Evolutionary conservation across 1,140 invertebrate species (phyloP).

Genomic region (Drosophila guanche): DNA sequence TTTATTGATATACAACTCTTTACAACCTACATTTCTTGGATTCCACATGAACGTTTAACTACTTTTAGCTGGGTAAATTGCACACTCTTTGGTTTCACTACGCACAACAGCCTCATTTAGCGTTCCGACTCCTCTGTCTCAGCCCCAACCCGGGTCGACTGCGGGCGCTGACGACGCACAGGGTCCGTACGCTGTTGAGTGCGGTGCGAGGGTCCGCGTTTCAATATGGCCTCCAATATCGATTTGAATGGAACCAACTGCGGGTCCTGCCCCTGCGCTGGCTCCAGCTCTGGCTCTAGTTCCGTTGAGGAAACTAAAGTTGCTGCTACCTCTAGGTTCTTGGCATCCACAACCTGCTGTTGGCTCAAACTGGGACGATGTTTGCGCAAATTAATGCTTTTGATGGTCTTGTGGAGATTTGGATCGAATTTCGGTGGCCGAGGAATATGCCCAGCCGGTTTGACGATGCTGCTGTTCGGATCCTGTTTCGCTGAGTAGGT

Average conservation of each 20-base stretch:
- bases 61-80: constrained; percentile 39
- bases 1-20: constrained; percentile 28
- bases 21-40: constrained; percentile 29
- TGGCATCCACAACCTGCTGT: constrained; percentile 61
- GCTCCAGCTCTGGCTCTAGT: constrained; percentile 21
- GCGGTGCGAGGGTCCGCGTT: constrained; percentile 77
- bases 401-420: constrained; percentile 79
- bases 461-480: constrained; percentile 2
- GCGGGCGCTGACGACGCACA: constrained; percentile 56
- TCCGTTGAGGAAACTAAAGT: constrained; percentile 5
- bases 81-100: constrained; percentile 36
- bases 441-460: constrained; percentile 52
- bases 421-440: constrained; percentile 82
- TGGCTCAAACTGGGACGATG: constrained; percentile 75
- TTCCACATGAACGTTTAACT: constrained; percentile 31
- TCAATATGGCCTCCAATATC: constrained; percentile 80
- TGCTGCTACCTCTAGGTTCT: constrained; percentile 40
- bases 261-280: constrained; percentile 18
- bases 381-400: constrained; percentile 72
- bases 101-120: constrained; percentile 41
- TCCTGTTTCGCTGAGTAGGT: constrained; percentile 1
- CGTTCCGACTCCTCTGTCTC: constrained; percentile 27
- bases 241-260: constrained; percentile 72
- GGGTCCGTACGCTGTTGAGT: constrained; percentile 66
- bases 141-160: constrained; percentile 57